phyloP scores from a whole-genome alignment of 1,140 invertebrate genomes.

The Araneus ventricosus region DNA sequence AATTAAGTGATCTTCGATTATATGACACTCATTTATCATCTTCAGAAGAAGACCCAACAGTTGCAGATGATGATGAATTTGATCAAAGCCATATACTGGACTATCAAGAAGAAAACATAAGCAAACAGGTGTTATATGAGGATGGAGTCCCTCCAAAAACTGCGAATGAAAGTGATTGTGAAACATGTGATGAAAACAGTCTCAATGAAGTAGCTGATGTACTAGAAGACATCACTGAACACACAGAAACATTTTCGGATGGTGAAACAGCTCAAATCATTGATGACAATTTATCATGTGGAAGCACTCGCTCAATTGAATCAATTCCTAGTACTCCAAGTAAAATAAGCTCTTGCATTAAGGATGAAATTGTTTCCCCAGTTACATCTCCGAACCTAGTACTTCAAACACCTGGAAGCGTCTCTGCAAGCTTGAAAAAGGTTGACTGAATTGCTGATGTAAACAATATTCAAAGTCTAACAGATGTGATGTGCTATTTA shows the following conservation, averaged over 20 bases:
- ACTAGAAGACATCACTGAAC: slow-evolving; percentile 76
- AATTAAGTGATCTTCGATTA: slow-evolving; percentile 74
- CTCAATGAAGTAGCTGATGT: slow-evolving; percentile 74
- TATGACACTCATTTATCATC: slow-evolving; percentile 74
- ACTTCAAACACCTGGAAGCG: background rate
- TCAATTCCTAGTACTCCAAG: slow-evolving; percentile 72
- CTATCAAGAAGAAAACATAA: slow-evolving; percentile 57
- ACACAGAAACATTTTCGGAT: slow-evolving; percentile 74
- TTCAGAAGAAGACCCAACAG: slow-evolving; percentile 71
- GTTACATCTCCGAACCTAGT: slow-evolving; percentile 45
- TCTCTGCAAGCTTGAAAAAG: slow-evolving; percentile 39
- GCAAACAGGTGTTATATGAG: slow-evolving; percentile 19
- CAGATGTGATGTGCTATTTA: slow-evolving; percentile 57
- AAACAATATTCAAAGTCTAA: slow-evolving; percentile 60
- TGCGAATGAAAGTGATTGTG: slow-evolving; percentile 46
- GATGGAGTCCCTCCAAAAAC: background rate
- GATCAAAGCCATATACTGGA: slow-evolving; percentile 69
- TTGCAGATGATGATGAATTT: slow-evolving; percentile 70
- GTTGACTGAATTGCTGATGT: slow-evolving; percentile 28
- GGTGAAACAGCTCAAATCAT: slow-evolving; percentile 72
- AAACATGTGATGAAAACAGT: slow-evolving; percentile 70
- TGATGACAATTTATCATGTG: slow-evolving; percentile 70
- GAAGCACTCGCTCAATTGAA: slow-evolving; percentile 74
- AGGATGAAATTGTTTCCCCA: slow-evolving; percentile 20
- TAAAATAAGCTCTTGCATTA: slow-evolving; percentile 53